These are phyloP conservation scores for Drosophila quadrilineata DNA, from an alignment of 1,140 invertebrate species.

Conservation along the genomic window DNA sequence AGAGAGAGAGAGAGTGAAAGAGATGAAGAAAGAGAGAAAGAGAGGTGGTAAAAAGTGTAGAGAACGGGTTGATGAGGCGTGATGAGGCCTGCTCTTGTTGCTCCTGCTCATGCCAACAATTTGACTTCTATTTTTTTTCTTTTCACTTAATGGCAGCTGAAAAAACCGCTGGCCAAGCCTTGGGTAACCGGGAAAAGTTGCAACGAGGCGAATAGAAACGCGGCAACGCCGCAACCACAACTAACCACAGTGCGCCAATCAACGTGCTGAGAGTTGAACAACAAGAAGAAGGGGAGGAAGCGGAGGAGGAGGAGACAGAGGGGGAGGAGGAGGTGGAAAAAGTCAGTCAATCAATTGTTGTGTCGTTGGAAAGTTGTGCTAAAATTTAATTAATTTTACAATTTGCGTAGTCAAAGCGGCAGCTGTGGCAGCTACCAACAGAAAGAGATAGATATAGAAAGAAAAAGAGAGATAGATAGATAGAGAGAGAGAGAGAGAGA, in stretches of 20 bases:
- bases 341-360: conserved; percentile 22
- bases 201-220: conserved; percentile 2
- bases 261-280: conserved; percentile 55
- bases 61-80: conserved; percentile 39
- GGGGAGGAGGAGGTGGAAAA: conserved; percentile 4
- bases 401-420: conserved; percentile 57
- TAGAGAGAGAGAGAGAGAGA: no score
- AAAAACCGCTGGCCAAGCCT: conserved; percentile 40
- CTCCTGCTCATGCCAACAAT: background rate
- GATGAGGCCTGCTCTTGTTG: background rate
- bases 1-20: no score
- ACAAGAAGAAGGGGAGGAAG: conserved; percentile 24
- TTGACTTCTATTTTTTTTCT: conserved; percentile 12
- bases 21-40: no score
- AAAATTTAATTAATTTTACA: conserved; percentile 78
- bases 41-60: conserved; percentile 54
- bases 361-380: conserved; percentile 69
- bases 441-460: no score
- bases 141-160: conserved; percentile 6
- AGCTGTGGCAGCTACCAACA: background rate
- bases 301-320: conserved; percentile 14
- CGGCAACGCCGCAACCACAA: conserved; percentile 44
- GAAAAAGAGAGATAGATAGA: no score
- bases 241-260: conserved; percentile 63
- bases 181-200: conserved; percentile 3